Percentiles rank a stretch among this genome's conserved stretches.
phyloP scores from a whole-genome alignment of 2,888 invertebrate genomes.

The Dryomyza anilis region DNA sequence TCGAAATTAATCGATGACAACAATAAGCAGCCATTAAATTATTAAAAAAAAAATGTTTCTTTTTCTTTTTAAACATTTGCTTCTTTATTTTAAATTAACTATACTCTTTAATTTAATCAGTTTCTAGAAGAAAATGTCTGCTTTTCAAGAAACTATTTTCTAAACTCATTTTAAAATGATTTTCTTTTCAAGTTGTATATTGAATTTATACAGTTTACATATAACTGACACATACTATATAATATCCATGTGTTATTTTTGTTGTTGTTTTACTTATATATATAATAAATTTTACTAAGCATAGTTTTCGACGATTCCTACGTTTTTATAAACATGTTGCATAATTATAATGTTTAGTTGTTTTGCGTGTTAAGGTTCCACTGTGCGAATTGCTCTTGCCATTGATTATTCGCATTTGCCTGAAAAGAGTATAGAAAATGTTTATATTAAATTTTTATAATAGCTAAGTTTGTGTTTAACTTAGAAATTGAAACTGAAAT shows the following conservation, averaged over 20 bases:
- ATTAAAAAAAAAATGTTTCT: no score
- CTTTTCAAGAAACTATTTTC: not conserved
- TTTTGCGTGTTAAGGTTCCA: constrained; percentile 61
- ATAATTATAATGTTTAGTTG: constrained; percentile 40
- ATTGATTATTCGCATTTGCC: constrained; percentile 61
- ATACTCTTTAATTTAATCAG: not conserved
- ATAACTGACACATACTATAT: no score
- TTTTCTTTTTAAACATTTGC: no score
- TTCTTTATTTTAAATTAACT: not conserved
- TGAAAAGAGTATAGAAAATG: constrained; percentile 39
- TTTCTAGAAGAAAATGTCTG: not conserved
- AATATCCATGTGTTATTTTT: no score
- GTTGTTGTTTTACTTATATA: not conserved
- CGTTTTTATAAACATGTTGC: not conserved
- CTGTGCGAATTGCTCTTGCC: constrained; percentile 62
- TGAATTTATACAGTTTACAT: not conserved
- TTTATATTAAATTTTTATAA: constrained; percentile 6
- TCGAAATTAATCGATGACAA: no score
- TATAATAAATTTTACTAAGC: not conserved
- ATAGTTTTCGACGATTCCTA: not conserved
- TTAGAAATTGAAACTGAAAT: not conserved
- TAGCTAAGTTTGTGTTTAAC: not conserved
- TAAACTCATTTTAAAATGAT: not conserved
- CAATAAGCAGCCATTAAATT: no score
- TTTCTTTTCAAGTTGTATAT: not conserved